Evolutionary conservation across 2,888 invertebrate genomes (phyloP).

Genomic region (Iphiclides podalirius): DNA sequence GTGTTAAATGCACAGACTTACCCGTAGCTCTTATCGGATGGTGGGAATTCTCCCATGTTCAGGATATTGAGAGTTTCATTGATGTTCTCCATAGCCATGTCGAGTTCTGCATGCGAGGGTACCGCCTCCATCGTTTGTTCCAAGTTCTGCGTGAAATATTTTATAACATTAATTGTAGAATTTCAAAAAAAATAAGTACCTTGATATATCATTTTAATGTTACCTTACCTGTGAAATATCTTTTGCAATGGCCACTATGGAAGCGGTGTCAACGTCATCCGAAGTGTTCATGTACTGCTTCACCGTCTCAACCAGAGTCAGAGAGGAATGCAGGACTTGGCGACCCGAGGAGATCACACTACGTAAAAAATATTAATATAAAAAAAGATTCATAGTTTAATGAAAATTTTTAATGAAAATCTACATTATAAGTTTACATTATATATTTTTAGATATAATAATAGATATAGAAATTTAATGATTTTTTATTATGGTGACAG

Average conservation of each 20-base stretch:
- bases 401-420: too few species aligned
- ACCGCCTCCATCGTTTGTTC: slow-evolving; percentile 88
- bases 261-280: slow-evolving; percentile 78
- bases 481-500: too few species aligned
- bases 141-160: slow-evolving; percentile 62
- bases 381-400: too few species aligned
- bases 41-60: slow-evolving; percentile 87
- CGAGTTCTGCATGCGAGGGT: slow-evolving; percentile 97
- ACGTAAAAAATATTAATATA: too few species aligned
- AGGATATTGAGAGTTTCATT: slow-evolving; percentile 87
- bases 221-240: slow-evolving; percentile 79
- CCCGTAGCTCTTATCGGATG: slow-evolving; percentile 86
- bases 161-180: not conserved
- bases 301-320: slow-evolving; percentile 89
- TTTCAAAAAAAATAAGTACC: not conserved
- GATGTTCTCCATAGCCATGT: slow-evolving; percentile 91
- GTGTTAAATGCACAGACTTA: too few species aligned
- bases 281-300: slow-evolving; percentile 86
- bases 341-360: slow-evolving; percentile 86
- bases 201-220: not conserved
- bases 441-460: too few species aligned
- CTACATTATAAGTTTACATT: too few species aligned
- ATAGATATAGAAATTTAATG: too few species aligned
- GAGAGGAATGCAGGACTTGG: slow-evolving; percentile 89
- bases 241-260: slow-evolving; percentile 87